A percentile compares a stretch with the other conserved stretches of the same genome.
Evolutionary conservation across 2,797 vertebrate genomes (phyloP).

Genomic region (Acropternis orthonyx): DNA sequence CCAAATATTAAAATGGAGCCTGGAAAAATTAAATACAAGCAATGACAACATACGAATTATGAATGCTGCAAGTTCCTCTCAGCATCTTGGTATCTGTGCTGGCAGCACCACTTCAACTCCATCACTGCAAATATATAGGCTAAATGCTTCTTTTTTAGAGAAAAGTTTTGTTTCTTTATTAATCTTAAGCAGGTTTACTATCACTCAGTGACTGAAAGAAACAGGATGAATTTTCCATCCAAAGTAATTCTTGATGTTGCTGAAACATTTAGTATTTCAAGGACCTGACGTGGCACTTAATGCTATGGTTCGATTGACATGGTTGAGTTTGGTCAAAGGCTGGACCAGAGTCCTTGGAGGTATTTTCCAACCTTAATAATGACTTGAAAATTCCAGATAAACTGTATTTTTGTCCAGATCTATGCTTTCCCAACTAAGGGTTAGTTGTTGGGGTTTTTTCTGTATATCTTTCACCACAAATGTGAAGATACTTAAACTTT

Average conservation of each 20-base stretch:
- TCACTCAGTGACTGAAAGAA: background rate
- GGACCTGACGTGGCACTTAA: background rate
- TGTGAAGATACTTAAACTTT: background rate
- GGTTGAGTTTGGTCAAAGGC: background rate
- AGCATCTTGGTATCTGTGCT: background rate
- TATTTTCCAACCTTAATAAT: background rate
- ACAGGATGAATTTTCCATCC: background rate
- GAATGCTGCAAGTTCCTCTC: background rate
- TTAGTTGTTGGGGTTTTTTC: background rate
- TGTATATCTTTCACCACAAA: background rate
- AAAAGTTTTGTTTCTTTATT: background rate
- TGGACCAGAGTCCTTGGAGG: background rate
- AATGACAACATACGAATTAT: background rate
- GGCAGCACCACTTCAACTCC: background rate
- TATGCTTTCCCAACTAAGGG: background rate
- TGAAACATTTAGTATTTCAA: background rate
- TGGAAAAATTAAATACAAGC: background rate
- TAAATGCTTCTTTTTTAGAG: background rate
- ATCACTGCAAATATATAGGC: background rate
- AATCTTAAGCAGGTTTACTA: background rate
- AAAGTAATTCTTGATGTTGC: background rate
- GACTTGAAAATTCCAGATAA: background rate
- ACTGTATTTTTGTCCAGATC: background rate
- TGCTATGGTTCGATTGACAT: too few relatives aligned
- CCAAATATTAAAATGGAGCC: background rate